Evolutionary conservation across 2,888 invertebrate species (phyloP), one percentile per base, ranked within the genome.

Genomic region (Asteroscopus sphinx): DNA sequence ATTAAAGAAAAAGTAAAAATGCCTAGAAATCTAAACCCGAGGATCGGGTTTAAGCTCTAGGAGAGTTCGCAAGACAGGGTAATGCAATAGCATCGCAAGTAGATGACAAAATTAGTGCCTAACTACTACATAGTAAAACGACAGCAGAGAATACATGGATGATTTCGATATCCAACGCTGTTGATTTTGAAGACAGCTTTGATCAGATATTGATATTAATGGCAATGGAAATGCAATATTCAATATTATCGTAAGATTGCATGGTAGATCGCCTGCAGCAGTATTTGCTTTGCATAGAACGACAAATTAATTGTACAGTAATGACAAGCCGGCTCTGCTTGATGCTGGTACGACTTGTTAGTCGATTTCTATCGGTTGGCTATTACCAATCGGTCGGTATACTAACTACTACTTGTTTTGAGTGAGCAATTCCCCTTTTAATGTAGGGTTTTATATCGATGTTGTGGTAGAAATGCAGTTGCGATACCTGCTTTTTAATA

Each of bases 291-390:
- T 79, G 80, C 77, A 65, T 52, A 70, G 77, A 80, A 83, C 80
- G 86, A 88, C 89, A 85, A 85, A 88, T 90, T 91, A 90, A 91
- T 90, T 84, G 86, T 79, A 77, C 75, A 63, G 66, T 90, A 90
- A 92, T 92, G 87, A 91, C 85, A 88, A 84, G 87, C 67, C 86
- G 84, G 85, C 80, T 64, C 45, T 55, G 47, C 46, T 55, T 62
- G 78, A 65, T 66, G 69, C 69, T 58, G 59, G 57, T 56, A 68
- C 57, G 42, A 73, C 76, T 74, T 74, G 77, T 78, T 79, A 77
- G 66, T 76, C 59, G 75, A 73, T 81, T 79, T 77, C 74, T 77
- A 82, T 82, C 68, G 73, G 54, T 58, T 55, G 59, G 60, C 76
- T 77, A 80, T 84, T 80, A 76, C 75, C 66, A 77, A 67, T 73